Conservation (phyloP, 1,140 invertebrate species). For the Adoxophyes honmai region DNA sequence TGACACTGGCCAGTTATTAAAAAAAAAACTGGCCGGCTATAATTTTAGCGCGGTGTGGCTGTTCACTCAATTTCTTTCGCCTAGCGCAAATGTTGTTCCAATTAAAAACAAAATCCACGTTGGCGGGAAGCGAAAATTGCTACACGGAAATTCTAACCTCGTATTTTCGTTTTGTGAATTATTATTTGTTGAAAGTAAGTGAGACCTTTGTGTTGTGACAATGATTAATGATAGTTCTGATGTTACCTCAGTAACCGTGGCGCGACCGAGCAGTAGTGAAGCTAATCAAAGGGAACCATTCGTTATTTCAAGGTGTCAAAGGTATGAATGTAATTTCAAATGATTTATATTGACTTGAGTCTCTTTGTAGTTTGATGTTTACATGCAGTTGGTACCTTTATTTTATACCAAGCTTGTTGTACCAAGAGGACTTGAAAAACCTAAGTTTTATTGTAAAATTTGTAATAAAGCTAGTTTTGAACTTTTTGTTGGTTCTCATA, state of each 20-base stretch:
- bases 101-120: background rate
- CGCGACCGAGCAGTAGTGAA: slow-evolving; percentile 1
- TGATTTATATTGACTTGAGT: no score
- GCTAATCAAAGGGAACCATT: slow-evolving; percentile 1
- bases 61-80: background rate
- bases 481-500: background rate
- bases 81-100: background rate
- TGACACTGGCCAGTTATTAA: background rate
- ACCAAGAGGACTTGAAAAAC: no score
- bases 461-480: background rate
- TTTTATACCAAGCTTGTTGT: no score
- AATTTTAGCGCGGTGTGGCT: background rate
- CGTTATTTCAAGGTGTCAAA: slow-evolving; percentile 7
- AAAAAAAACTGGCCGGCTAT: background rate
- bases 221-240: slow-evolving; percentile 10
- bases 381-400: no score
- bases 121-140: background rate
- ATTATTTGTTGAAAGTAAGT: slow-evolving; percentile 9
- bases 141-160: background rate
- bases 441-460: no score
- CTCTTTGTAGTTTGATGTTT: no score
- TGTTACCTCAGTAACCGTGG: background rate
- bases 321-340: background rate
- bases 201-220: slow-evolving; percentile 4
- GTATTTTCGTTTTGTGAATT: background rate